A percentile compares a stretch with the other conserved stretches of the same genome.
These are phyloP conservation scores for Enteromius mattozi DNA, from an alignment of 2,797 vertebrate species.

Conservation along the genomic window DNA sequence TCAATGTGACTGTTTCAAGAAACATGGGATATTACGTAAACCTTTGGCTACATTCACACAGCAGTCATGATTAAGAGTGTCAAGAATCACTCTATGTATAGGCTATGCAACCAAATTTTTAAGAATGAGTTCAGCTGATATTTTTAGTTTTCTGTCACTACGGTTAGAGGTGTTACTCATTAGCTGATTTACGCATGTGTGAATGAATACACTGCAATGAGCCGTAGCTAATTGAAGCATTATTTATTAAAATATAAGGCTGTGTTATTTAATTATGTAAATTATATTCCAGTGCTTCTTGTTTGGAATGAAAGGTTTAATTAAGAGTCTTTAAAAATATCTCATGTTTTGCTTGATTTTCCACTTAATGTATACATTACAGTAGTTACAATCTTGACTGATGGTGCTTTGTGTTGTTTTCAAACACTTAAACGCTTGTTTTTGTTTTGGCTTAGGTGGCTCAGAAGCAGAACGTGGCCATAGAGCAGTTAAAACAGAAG, in stretches of 20 bases:
- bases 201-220: too few species aligned
- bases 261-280: neutral
- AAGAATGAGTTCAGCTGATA: neutral
- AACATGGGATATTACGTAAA: neutral
- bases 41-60: neutral
- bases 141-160: neutral
- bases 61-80: neutral
- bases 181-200: neutral
- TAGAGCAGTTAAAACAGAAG: slow-evolving; percentile 95
- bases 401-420: neutral
- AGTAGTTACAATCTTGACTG: neutral
- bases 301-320: neutral
- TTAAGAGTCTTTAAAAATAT: neutral
- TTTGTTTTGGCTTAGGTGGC: slow-evolving; percentile 75
- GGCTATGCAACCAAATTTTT: neutral
- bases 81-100: neutral
- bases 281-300: neutral
- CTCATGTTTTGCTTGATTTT: neutral
- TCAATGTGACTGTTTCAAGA: neutral
- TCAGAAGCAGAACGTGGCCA: slow-evolving; percentile 90
- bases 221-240: neutral
- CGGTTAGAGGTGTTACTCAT: neutral
- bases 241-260: neutral
- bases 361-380: neutral
- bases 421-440: neutral